Conservation (phyloP, 2,888 invertebrate genomes). For the Lacanobia wlatinum region DNA sequence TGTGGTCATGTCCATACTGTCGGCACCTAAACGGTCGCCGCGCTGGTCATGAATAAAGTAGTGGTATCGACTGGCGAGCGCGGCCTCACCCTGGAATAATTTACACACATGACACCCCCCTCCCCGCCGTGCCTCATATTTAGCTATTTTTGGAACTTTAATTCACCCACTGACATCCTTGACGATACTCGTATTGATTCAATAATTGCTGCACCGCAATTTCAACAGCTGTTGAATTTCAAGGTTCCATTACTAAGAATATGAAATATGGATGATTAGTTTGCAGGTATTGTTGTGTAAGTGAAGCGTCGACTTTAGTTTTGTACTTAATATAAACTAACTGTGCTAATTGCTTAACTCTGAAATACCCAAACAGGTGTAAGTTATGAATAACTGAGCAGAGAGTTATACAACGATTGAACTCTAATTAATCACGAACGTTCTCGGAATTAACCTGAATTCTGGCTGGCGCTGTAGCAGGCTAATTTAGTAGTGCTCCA, state of each 20-base stretch:
- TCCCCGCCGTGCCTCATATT: slow-evolving; percentile 66
- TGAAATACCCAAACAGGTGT: slow-evolving; percentile 22
- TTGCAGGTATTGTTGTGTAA: slow-evolving; percentile 1
- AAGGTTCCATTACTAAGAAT: slow-evolving; percentile 52
- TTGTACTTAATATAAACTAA: slow-evolving; percentile 1
- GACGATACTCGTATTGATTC: slow-evolving; percentile 65
- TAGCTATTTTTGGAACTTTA: slow-evolving; percentile 79
- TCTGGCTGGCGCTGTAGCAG: slow-evolving; percentile 2
- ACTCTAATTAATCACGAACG: slow-evolving; percentile 42
- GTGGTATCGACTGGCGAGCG: slow-evolving; percentile 85
- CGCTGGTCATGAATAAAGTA: slow-evolving; percentile 88
- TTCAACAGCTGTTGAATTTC: slow-evolving; percentile 56
- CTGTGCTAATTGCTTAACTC: slow-evolving; percentile 17
- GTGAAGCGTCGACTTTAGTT: neutral
- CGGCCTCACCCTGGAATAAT: slow-evolving; percentile 85
- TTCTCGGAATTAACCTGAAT: slow-evolving; percentile 48
- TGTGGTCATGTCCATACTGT: slow-evolving; percentile 75
- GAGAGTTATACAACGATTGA: slow-evolving; percentile 37
- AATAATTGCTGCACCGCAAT: slow-evolving; percentile 55
- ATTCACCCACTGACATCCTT: slow-evolving; percentile 68
- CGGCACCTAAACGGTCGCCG: slow-evolving; percentile 80
- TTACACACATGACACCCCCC: slow-evolving; percentile 81
- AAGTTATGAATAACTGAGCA: slow-evolving; percentile 45
- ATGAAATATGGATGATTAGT: slow-evolving; percentile 17
- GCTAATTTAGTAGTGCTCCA: slow-evolving; percentile 41